Base-by-base conservation (phyloP, 2,113 vertebrate genomes). In the Vulpes vulpes region DNA sequence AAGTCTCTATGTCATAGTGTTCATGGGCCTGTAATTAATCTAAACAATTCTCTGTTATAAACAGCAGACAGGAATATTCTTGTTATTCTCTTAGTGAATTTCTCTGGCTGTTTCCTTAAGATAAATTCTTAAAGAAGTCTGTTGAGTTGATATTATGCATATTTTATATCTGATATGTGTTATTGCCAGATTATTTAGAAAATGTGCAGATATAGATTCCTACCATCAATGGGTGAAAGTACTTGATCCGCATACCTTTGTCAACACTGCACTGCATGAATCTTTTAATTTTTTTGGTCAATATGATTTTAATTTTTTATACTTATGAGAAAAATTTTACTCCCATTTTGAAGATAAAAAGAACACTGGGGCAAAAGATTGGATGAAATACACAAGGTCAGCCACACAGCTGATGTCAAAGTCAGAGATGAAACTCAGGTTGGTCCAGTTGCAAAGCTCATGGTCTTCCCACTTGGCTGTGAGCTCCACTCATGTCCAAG, bases 1-100 rank as follows among this genome's bases (percentile, higher is more conserved):
- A 80, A 85, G 59, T n/a, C 64, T 25, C 14, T 12, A 16, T 92
- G 35, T 64, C 30, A 53, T 27, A 8, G 4, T 55, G 35, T 85
- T 43, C 53, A 35, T 64, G 30, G 35, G 32, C 19, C 19, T 64
- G 3, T 65, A 64, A 57, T 71, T 88, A 79, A 83, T 88, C 27
- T 57, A 81, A 89, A 82, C 8, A 65, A 38, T 81, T 94, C 27
- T 79, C 30, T 23, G 53, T 51, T 74, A 27, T 57, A 62, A 93
- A 85, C 43, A 35, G 35, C 7, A 78, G 59, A 23, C 4, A 84
- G 59, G 23, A 60, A 27, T 55, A 53, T 73, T 89, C 32, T 91
- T 97, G 17, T 74, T 51, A 25, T 69, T 8, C 35, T 73, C 35
- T 64, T 92, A 25, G 51, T 69, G 9, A 92, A 65, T 73, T 94